Base-by-base conservation (phyloP, 2,113 vertebrate genomes). In the Caracal caracal region DNA sequence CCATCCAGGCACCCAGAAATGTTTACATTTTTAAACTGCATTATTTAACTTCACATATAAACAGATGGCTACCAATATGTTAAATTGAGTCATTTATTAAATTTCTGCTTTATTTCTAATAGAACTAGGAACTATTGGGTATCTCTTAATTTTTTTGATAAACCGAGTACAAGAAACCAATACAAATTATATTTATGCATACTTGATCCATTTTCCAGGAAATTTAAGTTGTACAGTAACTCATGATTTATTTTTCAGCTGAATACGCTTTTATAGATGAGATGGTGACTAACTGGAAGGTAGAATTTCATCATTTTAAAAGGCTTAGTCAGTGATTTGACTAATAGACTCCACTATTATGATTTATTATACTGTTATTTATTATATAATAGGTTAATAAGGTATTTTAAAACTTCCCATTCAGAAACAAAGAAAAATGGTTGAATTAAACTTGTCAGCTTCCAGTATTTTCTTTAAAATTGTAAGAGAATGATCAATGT, bases 201-300 rank as follows among this genome's bases (percentile, higher is more conserved):
- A 56, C 49, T 93, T 82, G 28, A 90, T 35, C 3, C 10, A 70
- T 49, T 90, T 96, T 95, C 61, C 24, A 94, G 51, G 24, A 96
- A 78, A 84, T 85, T 49, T 88, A 76, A 81, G 4, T 88, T 76
- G 5, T 59, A 10, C 4, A 9, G 11, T 82, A 76, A 85, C 11
- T 81, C 63, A 81, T 95, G 13, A 79, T 95, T 97, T 90, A 78
- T 71, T 80, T 97, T 93, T 43, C 9, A 84, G 0, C 22, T 95
- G 61, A 68, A 3, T 89, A 2, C 71, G 1, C 2, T 61, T 96
- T 84, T 93, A 65, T 68, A 68, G 59, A 87, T 93, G 13, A 84
- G 40, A 83, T 76, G 19, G 1, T 90, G 84, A 78, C 17, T 95
- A 68, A 88, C 12, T 88, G 3, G 66, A 94, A 93, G 24, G 61